phyloP scores from a whole-genome alignment of 2,888 invertebrate genomes.

The Rhaphigaster nebulosa region DNA sequence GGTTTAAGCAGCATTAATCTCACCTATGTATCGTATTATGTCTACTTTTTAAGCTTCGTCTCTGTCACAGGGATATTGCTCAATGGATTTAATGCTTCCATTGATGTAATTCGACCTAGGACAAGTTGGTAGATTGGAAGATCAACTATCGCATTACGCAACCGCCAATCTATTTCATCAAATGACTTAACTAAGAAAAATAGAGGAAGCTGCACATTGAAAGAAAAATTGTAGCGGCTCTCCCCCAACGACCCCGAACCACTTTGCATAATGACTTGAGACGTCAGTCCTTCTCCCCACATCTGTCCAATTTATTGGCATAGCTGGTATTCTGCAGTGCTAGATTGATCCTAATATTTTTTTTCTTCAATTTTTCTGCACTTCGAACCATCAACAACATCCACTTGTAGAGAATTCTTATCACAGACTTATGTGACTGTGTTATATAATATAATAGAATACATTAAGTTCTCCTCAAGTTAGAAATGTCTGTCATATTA shows the following conservation, averaged over 20 bases:
- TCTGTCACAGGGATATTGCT: neutral
- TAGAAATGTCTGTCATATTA: no score
- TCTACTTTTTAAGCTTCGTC: neutral
- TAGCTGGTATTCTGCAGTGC: neutral
- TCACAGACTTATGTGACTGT: no score
- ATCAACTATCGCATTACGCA: neutral
- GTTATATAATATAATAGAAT: no score
- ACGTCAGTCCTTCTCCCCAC: neutral
- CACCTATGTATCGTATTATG: neutral
- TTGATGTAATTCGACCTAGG: neutral
- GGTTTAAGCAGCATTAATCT: neutral
- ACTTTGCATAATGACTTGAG: constrained; percentile 13
- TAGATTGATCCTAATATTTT: no score
- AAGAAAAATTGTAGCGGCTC: neutral
- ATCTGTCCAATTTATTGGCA: constrained; percentile 1
- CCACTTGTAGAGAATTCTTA: no score
- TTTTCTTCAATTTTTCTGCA: neutral
- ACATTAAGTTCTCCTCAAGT: no score
- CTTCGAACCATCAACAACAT: no score
- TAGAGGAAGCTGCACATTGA: constrained; percentile 5
- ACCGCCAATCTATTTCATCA: neutral
- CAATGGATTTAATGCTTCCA: neutral
- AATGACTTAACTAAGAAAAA: constrained; percentile 30
- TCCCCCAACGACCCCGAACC: neutral
- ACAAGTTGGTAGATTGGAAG: neutral